A percentile compares a stretch with the other conserved stretches of the same genome.
These are phyloP conservation scores for Ruditapes philippinarum DNA, from an alignment of 1,140 invertebrate species.

Conservation along the genomic window DNA sequence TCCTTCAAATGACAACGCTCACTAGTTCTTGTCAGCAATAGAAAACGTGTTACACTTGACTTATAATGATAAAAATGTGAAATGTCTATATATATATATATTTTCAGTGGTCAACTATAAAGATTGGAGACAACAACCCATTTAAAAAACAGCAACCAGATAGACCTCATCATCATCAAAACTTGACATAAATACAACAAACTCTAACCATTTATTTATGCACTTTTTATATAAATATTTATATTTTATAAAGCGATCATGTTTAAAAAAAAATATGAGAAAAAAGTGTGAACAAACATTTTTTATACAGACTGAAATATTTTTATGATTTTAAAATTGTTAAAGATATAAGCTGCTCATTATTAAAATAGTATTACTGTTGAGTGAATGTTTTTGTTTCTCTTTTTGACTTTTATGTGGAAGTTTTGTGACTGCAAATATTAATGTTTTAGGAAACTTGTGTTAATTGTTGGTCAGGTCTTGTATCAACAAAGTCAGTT, in stretches of 20 bases:
- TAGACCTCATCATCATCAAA: constrained; percentile 1
- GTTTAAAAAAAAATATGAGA: neutral
- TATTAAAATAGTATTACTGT: neutral
- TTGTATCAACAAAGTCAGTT: too few species aligned
- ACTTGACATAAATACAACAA: neutral
- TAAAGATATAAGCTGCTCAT: neutral
- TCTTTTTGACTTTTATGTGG: neutral
- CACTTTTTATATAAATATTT: neutral
- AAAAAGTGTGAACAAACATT: too few species aligned
- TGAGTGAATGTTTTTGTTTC: neutral
- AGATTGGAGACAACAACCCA: constrained; percentile 50
- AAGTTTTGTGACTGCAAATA: too few species aligned
- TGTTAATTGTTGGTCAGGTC: too few species aligned
- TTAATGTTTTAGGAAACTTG: too few species aligned
- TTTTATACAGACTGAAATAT: neutral
- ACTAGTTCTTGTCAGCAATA: too few species aligned
- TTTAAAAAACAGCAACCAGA: constrained; percentile 5
- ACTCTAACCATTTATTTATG: neutral
- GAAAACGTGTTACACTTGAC: too few species aligned
- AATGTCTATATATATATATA: too few species aligned
- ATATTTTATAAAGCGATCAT: neutral
- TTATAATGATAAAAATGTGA: too few species aligned
- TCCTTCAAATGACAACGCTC: too few species aligned
- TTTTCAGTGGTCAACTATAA: constrained; percentile 60
- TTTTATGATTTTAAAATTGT: neutral